Base-by-base conservation (phyloP, 2,113 vertebrate genomes). In the Brienomyrus longianalis region DNA sequence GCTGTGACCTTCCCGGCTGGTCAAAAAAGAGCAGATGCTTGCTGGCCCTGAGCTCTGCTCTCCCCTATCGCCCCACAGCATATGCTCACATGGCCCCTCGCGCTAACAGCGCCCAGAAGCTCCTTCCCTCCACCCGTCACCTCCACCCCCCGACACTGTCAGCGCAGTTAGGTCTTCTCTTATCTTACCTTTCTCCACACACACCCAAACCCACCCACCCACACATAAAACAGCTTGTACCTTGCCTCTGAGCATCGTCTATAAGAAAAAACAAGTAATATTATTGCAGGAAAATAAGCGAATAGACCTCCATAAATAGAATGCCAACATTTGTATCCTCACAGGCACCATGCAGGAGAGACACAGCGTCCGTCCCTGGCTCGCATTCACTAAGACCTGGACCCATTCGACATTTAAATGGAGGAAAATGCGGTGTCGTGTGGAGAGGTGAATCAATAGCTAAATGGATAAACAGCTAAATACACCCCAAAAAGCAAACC, bases 381-480 rank as follows among this genome's bases (percentile, higher is more conserved):
- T 52, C 31, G 17, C 45, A n/a, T 83, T 86, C 83, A 85, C 39
- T 31, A 13, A n/a, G 43, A 47, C n/a, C 27, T 48, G 35, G 51
- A 84, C 19, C 50, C 52, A 45, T 84, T 84, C 39, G 21, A 48
- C 48, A n/a, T 43, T 80, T 85, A 59, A 89, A 89, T 62, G 74
- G 88, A 84, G 23, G 9, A 59, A 89, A 89, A 83, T 45, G 51
- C 5, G 21, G 88, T n/a, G 77, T 23, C 13, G 21, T 27, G 48
- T 35, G 19, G 86, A 70, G 27, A 86, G 35, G 13, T 43, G 56
- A 86, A 91, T 89, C 85, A 43, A 74, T 87, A 80, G 5, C 47
- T 74, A 83, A 84, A 74, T 84, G 77, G 50, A 88, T 56, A 66
- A 89, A 45, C 56, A 89, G 59, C 83, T 88, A 88, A 88, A 88